Evolutionary conservation across 2,113 vertebrate species (phyloP).

Genomic region (Labeo catla): DNA sequence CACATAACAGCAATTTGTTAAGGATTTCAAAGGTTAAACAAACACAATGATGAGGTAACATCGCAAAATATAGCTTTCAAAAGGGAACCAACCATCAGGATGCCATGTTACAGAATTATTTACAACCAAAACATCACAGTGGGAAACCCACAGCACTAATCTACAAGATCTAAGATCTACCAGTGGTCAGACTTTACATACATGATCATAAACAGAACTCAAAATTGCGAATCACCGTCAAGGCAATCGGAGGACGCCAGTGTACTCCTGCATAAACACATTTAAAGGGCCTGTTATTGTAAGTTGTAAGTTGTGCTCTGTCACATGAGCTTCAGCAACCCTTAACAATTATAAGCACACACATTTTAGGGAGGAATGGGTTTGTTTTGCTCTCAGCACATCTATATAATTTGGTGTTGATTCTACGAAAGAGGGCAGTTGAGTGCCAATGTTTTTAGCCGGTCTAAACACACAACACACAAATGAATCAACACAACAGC

Average conservation of each 20-base stretch:
- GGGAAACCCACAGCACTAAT: constrained; percentile 76
- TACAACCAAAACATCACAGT: constrained; percentile 79
- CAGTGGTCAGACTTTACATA: constrained; percentile 81
- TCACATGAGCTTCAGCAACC: not conserved
- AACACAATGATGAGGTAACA: constrained; percentile 73
- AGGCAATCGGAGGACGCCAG: constrained; percentile 60
- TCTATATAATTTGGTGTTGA: not conserved
- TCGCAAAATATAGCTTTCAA: constrained; percentile 86
- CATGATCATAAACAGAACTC: constrained; percentile 65
- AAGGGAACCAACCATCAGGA: constrained; percentile 71
- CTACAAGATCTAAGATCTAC: constrained; percentile 75
- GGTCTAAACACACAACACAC: constrained; percentile 62
- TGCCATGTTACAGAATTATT: constrained; percentile 73
- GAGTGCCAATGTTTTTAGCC: constrained; percentile 51
- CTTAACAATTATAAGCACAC: constrained; percentile 4
- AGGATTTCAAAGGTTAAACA: constrained; percentile 79
- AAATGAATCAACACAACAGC: constrained; percentile 62
- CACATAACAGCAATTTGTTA: constrained; percentile 83
- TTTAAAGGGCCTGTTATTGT: constrained; percentile 8
- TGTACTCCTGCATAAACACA: constrained; percentile 19
- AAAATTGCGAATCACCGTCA: constrained; percentile 58
- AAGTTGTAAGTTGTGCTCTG: constrained; percentile 19
- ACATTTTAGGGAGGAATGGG: not conserved
- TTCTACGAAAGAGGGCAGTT: not conserved
- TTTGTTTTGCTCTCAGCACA: not conserved